Base-by-base conservation (phyloP, 2,888 invertebrate species). In the Phengaris alcon region DNA sequence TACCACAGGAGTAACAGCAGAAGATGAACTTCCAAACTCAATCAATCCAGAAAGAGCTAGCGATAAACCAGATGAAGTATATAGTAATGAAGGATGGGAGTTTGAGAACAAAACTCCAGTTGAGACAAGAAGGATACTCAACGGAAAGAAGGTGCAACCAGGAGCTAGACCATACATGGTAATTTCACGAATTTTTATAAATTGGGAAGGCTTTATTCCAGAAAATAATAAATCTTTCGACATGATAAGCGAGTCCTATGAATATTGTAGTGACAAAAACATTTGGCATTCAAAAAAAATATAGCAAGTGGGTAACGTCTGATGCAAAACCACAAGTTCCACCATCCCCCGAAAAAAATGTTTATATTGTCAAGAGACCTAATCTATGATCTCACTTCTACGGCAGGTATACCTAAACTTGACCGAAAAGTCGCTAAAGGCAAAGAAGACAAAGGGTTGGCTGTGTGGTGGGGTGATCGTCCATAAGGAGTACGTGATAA, bases 141-240 rank as follows among this genome's bases (percentile, higher is more conserved):
- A 89, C 76, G 90, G 92, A 77, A 91, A 88, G 79, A 84, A 76
- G 73, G 88, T 89, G 0, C 76, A 75, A 13, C 80, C 81, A 55
- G 91, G 89, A 2, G 88, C 85, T 75, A 82, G 92, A 59, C 90
- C 92, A 10, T 93, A 93, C 46, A 93, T 93, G 93, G 93, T 92
- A 84, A 81, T 82, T 78, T 59, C 15, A 8, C 7, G 57, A 15
- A 15, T 57, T 57, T 55, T 55, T n/a, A 7, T 13, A 13, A 2
- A 35, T 35, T 3, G 4, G 4, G 35, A 35, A 2, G 35, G 35
- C 35, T 35, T 35, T 35, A 35, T 35, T 35, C 2, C 35, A 35
- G 4, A 35, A 35, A 35, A 35, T 0, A 35, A 35, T 35, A 35
- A 35, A 35, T 35, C 3, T 3, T 35, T 35, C 35, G 35, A 2